Evolutionary conservation across 2,888 invertebrate species (phyloP), one percentile per base, ranked within the genome.

Genomic region (Pristionchus exspectatus): DNA sequence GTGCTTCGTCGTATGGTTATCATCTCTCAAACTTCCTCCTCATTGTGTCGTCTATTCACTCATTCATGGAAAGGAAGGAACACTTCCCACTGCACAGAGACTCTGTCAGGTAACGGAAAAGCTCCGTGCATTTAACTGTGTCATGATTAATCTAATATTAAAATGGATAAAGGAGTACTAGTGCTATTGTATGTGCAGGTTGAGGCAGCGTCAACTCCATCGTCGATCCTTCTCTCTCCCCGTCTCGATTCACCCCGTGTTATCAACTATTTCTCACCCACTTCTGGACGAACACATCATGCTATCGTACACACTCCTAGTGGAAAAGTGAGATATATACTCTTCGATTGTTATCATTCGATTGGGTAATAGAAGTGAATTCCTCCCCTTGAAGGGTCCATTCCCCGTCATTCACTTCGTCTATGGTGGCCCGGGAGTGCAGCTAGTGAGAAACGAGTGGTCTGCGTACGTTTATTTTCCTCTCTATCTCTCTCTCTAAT

Each of bases 381-480:
- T 77, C 1, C 44, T 50, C n/a, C 24, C 16, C 4, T 85, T n/a
- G 0, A 44, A 84, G 89, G 89, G 89, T 69, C 89, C 89, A 91
- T 98, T 98, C 96, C 98, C 99, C 0, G 98, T 98, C 27, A 97
- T 99, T 90, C 96, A 99, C 87, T 98, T 98, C 95, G 98, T 99
- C 89, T 99, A 99, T 95, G 99, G 98, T 4, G 99, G 99, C 0
- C 99, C 99, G 0, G 98, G 98, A 95, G 98, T 99, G 85, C 99
- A 99, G 96, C 96, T 98, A 69, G 99, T 99, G 90, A 97, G 97
- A 89, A 99, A 99, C 96, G 92, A 92, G 77, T 94, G 92, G 92
- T 63, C 90, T 21, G 89, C 92, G 93, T 94, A 86, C 89, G 92
- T 91, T 90, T 30, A 54, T 24, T 30, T 50, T 56, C 33, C 18